These are phyloP conservation scores for Chouioia cunea DNA, from an alignment of 2,888 invertebrate genomes.

Conservation along the genomic window DNA sequence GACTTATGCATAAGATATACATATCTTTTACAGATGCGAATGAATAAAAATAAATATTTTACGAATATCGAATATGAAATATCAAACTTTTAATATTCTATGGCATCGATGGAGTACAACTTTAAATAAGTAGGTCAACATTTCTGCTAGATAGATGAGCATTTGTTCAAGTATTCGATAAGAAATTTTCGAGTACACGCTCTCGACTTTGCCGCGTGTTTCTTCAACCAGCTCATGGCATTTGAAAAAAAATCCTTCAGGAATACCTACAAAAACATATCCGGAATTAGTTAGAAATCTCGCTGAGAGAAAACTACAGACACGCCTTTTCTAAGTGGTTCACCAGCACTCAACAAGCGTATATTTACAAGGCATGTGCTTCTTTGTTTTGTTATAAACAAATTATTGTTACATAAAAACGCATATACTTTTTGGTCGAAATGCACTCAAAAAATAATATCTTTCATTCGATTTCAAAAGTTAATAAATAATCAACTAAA, in stretches of 20 bases:
- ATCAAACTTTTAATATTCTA: no score
- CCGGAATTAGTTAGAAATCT: constrained; percentile 55
- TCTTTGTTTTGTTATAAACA: constrained; percentile 4
- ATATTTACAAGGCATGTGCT: neutral
- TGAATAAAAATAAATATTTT: no score
- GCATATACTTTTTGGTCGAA: no score
- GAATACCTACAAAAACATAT: constrained; percentile 51
- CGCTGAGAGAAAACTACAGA: constrained; percentile 10
- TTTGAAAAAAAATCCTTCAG: constrained; percentile 6
- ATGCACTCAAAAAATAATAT: no score
- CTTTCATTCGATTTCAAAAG: no score
- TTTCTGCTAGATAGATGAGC: constrained; percentile 17
- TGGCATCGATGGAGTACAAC: no score
- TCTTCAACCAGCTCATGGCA: constrained; percentile 51
- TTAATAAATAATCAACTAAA: no score
- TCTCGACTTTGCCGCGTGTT: constrained; percentile 42
- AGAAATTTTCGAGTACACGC: constrained; percentile 34
- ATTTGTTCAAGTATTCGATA: constrained; percentile 32
- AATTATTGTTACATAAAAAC: no score
- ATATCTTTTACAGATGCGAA: no score
- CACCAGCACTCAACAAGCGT: constrained; percentile 1
- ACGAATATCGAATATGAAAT: no score
- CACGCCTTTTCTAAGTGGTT: constrained; percentile 56
- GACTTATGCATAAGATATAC: no score
- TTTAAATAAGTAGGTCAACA: neutral